Evolutionary conservation across 92 coral and sea anemone species (phyloP).

Genomic region (Phenganax marumi): DNA sequence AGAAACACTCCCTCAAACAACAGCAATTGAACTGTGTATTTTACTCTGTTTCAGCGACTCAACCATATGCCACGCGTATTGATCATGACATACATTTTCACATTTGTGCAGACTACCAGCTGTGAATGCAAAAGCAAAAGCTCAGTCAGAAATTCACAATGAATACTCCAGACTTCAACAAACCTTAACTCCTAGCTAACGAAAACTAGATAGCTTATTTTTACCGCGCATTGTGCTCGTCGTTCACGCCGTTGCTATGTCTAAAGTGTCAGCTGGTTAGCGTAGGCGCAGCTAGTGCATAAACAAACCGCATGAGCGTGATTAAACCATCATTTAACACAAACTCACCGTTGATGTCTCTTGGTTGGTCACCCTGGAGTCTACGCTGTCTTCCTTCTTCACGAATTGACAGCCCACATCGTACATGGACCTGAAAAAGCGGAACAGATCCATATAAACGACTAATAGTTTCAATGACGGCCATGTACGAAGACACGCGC

Average conservation of each 20-base stretch:
- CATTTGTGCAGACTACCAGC: no score
- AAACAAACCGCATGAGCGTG: conserved; percentile 25
- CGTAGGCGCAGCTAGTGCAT: conserved; percentile 12
- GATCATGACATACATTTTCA: no score
- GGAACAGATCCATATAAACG: conserved; percentile 42
- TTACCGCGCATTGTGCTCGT: background rate
- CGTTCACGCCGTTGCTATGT: conserved; percentile 6
- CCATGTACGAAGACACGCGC: conserved; percentile 12
- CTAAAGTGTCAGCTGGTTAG: background rate
- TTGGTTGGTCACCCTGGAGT: conserved; percentile 31
- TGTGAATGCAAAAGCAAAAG: no score
- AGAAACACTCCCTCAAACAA: no score
- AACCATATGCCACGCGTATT: no score
- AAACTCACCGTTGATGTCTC: conserved; percentile 47
- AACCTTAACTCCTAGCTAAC: no score
- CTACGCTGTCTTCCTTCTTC: conserved; percentile 41
- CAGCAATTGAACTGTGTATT: no score
- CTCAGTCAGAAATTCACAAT: no score
- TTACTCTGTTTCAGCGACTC: no score
- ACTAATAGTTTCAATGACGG: background rate
- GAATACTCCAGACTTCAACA: no score
- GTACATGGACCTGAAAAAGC: conserved; percentile 47
- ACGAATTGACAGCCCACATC: conserved; percentile 49
- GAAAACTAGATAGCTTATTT: no score
- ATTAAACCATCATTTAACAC: conserved; percentile 1